Conservation (phyloP, 2,113 vertebrate species). For the Chaetodon auriga region DNA sequence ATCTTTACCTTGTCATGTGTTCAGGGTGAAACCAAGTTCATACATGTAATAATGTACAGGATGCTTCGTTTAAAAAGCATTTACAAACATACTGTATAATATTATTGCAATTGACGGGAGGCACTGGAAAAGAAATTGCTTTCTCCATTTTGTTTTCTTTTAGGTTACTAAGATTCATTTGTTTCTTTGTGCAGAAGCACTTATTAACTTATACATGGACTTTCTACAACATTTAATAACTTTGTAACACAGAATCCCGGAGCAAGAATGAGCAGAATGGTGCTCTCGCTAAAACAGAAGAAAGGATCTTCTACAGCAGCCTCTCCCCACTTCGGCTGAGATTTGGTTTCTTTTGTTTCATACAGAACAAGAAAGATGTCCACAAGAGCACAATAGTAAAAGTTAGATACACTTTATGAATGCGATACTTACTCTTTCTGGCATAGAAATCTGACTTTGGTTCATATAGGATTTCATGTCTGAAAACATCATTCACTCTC, state of each 20-base stretch:
- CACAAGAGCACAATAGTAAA: background rate
- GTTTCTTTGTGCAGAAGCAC: background rate
- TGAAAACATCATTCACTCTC: conserved; percentile 10
- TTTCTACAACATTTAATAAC: background rate
- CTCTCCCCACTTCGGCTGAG: background rate
- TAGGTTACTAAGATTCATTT: background rate
- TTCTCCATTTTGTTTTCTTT: background rate
- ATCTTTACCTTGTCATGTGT: conserved; percentile 5
- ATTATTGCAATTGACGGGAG: background rate
- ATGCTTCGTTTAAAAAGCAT: background rate
- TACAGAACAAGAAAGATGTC: background rate
- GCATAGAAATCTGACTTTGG: conserved; percentile 3
- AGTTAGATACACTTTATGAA: background rate
- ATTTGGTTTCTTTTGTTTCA: background rate
- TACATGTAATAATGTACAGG: background rate
- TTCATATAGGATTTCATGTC: conserved; percentile 4
- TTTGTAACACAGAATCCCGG: background rate
- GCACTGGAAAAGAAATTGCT: background rate
- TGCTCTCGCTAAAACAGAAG: background rate
- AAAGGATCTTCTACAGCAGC: background rate
- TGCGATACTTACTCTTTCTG: background rate
- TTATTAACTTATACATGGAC: background rate
- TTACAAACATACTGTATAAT: background rate
- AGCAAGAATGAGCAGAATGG: background rate
- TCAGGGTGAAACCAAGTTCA: conserved; percentile 74